Base-by-base conservation (phyloP, 2,888 invertebrate species). In the Odontocolon sp. region DNA sequence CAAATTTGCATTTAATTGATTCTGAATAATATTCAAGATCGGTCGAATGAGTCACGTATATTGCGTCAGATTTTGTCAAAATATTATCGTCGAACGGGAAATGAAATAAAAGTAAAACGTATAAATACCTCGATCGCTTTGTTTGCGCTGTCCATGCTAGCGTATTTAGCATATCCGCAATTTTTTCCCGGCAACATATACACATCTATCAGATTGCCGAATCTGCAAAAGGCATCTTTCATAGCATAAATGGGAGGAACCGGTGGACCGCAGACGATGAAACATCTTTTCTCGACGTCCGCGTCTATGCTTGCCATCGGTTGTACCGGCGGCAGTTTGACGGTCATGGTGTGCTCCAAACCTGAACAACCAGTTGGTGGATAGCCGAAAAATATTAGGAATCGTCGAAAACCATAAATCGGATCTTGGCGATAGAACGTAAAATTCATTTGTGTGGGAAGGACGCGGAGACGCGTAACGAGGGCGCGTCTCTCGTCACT, bases 111-210 rank as follows among this genome's bases (percentile, higher is more conserved):
- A 28, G 2, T 26, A 63, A 59, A 23, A 16, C 9, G n/a, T 42
- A 50, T 9, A 18, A 84, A 83, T 90, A 94, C 94, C 90, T 92
- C 92, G 52, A 96, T 95, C 0, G 97, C 96, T 83, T 93, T 92
- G 81, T 94, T 93, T 0, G 98, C 98, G 77, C 96, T 94, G 38
- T 94, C 93, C 63, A 92, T 92, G 54, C 92, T 92, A 2, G 96
- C 95, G 91, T 95, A 98, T 85, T 97, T 96, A 3, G 96, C 98
- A 91, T 97, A 98, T 0, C 98, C 98, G 90, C 96, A 97, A 86
- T 97, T 98, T 88, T 96, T 96, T 87, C 97, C 96, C 54, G 95
- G 95, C 82, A 98, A 91, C 89, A 98, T 94, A 88, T 97, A 98
- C 1, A 97, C 96, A 89, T 97, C 97, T 71, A 98, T 97, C 6